phyloP scores from a whole-genome alignment of 1,140 invertebrate genomes.

The Batillaria attramentaria region DNA sequence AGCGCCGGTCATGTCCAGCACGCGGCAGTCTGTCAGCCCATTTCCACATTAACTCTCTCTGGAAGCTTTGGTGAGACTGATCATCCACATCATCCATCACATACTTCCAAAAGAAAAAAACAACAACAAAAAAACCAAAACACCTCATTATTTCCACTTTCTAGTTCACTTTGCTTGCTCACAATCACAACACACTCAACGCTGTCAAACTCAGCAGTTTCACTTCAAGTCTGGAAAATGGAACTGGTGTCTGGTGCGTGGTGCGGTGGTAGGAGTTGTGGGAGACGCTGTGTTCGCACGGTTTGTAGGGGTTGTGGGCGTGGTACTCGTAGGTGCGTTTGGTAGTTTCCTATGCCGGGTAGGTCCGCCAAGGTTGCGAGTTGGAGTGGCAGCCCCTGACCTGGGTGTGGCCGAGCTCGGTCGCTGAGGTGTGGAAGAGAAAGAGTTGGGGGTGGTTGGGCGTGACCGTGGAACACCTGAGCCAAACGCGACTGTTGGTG shows the following conservation, averaged over 20 bases:
- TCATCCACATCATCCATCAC: too few species aligned
- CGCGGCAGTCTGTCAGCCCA: too few species aligned
- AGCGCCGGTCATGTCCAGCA: too few species aligned
- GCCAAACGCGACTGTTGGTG: conserved; percentile 48
- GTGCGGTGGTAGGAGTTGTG: neutral
- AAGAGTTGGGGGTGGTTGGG: conserved; percentile 47
- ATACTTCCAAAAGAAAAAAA: too few species aligned
- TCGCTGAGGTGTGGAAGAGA: conserved; percentile 48
- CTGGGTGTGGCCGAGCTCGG: conserved; percentile 41
- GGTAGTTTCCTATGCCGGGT: conserved; percentile 36
- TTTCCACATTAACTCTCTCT: too few species aligned
- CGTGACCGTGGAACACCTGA: conserved; percentile 43
- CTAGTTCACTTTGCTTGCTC: neutral
- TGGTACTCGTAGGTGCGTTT: conserved; percentile 33
- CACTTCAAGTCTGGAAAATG: conserved; percentile 12
- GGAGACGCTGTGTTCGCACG: too few species aligned
- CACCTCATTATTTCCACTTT: neutral
- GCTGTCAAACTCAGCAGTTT: neutral
- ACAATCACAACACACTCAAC: neutral
- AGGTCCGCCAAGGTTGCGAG: neutral
- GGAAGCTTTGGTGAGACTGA: too few species aligned
- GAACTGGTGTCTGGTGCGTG: neutral
- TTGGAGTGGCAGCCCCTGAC: conserved; percentile 23
- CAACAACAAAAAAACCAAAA: too few species aligned
- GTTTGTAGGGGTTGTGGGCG: conserved; percentile 19